A percentile compares a stretch with the other conserved stretches of the same genome.
These are phyloP conservation scores for Speoplatyrhinus poulsoni DNA, from an alignment of 2,113 vertebrate genomes.

Conservation along the genomic window DNA sequence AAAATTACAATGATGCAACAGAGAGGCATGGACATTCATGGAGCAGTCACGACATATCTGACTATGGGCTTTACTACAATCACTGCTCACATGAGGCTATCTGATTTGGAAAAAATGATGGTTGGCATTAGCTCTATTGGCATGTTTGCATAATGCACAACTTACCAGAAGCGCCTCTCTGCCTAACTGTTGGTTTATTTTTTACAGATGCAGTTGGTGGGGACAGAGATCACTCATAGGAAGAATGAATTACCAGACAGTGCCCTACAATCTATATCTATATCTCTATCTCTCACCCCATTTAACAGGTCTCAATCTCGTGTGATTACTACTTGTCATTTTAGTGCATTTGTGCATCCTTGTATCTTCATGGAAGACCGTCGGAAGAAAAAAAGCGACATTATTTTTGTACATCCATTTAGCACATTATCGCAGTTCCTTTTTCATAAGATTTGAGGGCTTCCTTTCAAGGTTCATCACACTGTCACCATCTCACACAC, in stretches of 20 bases:
- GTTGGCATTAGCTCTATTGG: background rate
- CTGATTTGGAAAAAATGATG: background rate
- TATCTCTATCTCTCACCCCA: background rate
- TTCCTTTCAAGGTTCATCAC: too few species aligned
- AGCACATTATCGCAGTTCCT: too few species aligned
- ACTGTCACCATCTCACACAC: too few species aligned
- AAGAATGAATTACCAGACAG: slow-evolving; percentile 1
- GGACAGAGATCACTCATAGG: slow-evolving; percentile 16
- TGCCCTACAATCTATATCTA: slow-evolving; percentile 9
- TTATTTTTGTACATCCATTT: too few species aligned
- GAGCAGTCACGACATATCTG: slow-evolving; percentile 2
- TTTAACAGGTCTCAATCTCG: too few species aligned
- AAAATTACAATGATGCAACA: slow-evolving; percentile 23
- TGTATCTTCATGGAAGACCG: too few species aligned
- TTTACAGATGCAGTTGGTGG: background rate
- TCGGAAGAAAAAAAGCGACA: too few species aligned
- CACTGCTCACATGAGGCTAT: slow-evolving; percentile 3
- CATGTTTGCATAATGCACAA: background rate
- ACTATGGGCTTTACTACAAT: slow-evolving; percentile 28
- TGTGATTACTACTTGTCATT: too few species aligned
- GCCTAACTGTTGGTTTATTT: too few species aligned
- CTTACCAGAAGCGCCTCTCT: too few species aligned
- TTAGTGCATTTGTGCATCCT: too few species aligned
- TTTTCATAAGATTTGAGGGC: too few species aligned
- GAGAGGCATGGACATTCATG: slow-evolving; percentile 35